A percentile compares a stretch with the other conserved stretches of the same genome.
These are phyloP conservation scores for Gonioctena quinquepunctata DNA, from an alignment of 1,140 invertebrate genomes.

Conservation along the genomic window DNA sequence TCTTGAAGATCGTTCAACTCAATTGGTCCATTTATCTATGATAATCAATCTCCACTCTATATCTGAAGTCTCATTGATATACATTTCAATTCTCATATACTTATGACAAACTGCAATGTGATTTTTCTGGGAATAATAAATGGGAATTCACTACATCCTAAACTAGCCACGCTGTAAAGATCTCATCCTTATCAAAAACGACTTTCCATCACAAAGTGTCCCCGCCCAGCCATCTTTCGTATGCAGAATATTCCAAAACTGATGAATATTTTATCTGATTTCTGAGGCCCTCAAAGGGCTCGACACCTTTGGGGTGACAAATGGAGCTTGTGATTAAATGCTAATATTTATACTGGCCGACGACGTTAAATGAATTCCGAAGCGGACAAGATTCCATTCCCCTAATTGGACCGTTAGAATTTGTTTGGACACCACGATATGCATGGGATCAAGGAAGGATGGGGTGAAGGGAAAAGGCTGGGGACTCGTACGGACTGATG, in stretches of 20 bases:
- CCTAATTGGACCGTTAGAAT: neutral
- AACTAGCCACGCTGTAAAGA: no score
- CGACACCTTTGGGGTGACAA: neutral
- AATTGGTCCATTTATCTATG: no score
- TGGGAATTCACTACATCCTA: no score
- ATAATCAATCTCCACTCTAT: no score
- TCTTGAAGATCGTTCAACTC: no score
- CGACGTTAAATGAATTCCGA: neutral
- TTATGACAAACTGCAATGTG: no score
- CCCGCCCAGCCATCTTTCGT: neutral
- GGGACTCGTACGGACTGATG: neutral
- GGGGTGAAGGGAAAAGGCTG: no score
- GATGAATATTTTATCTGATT: neutral
- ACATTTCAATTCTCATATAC: no score
- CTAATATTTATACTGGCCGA: neutral
- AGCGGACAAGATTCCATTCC: neutral
- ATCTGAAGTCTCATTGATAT: no score
- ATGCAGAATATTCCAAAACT: neutral
- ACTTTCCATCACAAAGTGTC: neutral
- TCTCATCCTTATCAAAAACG: no score
- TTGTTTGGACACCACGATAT: neutral
- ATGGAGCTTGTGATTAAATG: neutral
- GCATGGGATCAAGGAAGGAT: no score
- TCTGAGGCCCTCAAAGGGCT: neutral
- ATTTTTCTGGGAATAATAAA: no score